phyloP scores from a whole-genome alignment of 2,888 invertebrate species.

The Agrochola litura region DNA sequence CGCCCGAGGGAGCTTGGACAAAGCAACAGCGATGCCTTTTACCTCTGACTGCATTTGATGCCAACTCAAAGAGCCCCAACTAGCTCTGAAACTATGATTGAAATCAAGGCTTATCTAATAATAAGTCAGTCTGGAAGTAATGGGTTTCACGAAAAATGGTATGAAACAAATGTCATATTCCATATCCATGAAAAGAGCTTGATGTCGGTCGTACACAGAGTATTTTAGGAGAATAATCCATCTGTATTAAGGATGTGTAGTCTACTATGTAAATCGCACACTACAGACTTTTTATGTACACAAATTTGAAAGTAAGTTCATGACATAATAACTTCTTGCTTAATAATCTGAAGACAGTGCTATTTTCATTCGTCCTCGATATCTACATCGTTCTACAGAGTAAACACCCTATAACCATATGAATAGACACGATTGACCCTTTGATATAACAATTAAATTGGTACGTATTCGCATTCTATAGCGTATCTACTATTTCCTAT shows the following conservation, averaged over 20 bases:
- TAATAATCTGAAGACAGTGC: background rate
- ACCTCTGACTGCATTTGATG: constrained; percentile 52
- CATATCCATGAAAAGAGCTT: constrained; percentile 5
- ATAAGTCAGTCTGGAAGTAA: constrained; percentile 26
- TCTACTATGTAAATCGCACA: no score
- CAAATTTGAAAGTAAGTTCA: background rate
- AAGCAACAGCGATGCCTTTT: constrained; percentile 40
- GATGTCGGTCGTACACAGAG: background rate
- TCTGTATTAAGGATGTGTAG: background rate
- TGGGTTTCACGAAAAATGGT: constrained; percentile 28
- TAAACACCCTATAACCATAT: background rate
- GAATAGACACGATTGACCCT: background rate
- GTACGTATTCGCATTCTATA: background rate
- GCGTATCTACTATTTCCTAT: background rate
- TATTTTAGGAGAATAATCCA: constrained; percentile 14
- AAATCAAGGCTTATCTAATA: constrained; percentile 27
- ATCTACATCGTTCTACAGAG: background rate
- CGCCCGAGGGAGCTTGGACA: constrained; percentile 23
- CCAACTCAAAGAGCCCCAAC: constrained; percentile 21
- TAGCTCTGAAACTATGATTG: constrained; percentile 10
- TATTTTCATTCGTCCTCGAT: background rate
- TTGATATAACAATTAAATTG: constrained; percentile 2
- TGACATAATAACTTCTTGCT: background rate
- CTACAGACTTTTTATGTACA: no score
- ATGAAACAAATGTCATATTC: constrained; percentile 20